phyloP scores from a whole-genome alignment of 2,888 invertebrate species.

The Eledona agricola region DNA sequence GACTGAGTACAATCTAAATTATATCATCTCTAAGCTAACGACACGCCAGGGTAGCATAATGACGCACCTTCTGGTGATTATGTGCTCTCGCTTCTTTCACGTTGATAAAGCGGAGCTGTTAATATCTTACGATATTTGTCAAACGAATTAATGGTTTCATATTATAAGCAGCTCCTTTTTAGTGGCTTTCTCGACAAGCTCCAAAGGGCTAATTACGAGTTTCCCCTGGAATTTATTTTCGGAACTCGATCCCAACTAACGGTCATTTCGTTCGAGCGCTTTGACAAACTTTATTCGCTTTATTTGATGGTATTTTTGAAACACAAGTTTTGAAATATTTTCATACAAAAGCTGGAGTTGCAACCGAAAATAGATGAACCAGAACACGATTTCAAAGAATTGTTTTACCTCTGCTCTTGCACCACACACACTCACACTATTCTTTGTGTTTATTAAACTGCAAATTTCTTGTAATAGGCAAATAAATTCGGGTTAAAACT shows the following conservation, averaged over 20 bases:
- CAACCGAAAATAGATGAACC: too few species aligned
- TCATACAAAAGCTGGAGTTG: too few species aligned
- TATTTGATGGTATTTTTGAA: too few species aligned
- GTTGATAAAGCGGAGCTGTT: slow-evolving; percentile 18
- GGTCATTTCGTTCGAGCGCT: slow-evolving; percentile 1
- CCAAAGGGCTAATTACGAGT: slow-evolving; percentile 4
- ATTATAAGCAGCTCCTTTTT: slow-evolving; percentile 4
- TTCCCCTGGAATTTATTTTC: slow-evolving; percentile 6
- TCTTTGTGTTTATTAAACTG: too few species aligned
- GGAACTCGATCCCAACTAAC: slow-evolving; percentile 2
- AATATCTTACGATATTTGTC: slow-evolving; percentile 20
- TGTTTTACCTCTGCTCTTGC: too few species aligned
- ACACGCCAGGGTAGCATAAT: slow-evolving; percentile 35
- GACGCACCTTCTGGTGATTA: slow-evolving; percentile 39
- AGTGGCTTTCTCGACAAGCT: background rate
- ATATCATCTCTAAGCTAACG: slow-evolving; percentile 37
- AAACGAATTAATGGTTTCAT: slow-evolving; percentile 13
- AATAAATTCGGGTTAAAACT: too few species aligned
- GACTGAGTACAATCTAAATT: slow-evolving; percentile 43
- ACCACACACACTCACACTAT: too few species aligned
- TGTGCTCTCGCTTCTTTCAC: slow-evolving; percentile 21
- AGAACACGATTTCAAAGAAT: too few species aligned
- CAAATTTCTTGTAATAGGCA: too few species aligned
- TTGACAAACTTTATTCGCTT: too few species aligned
- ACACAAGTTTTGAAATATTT: too few species aligned